Evolutionary conservation across 2,113 vertebrate genomes (phyloP), one percentile per base, ranked within the genome.

Genomic region (Saguinus midas): DNA sequence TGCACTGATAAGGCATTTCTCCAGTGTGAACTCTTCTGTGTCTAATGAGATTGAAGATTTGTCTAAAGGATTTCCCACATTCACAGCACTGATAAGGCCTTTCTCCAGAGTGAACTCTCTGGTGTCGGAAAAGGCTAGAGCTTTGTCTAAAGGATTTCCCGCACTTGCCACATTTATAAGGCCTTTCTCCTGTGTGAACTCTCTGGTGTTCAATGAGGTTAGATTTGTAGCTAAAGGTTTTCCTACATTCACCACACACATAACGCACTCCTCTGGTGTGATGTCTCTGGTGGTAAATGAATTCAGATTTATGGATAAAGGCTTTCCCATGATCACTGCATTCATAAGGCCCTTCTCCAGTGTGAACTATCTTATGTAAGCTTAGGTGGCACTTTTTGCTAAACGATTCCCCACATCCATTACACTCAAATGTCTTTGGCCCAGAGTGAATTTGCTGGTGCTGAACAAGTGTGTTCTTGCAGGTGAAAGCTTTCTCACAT

Each of bases 151-250:
- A 98, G 61, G 75, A 87, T 79, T 98, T 98, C 2, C 96, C 85
- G 50, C 97, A 97, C n/a, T 96, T 72, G 1, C 29, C 78, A 23
- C 97, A 98, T 8, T 96, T 50, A 25, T 95, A 95, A 70, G 90
- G 95, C 17, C 73, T 94, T 73, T 97, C 98, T 80, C 97, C 95
- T 2, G 97, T 96, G 81, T 98, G 97, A 88, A 96, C 94, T 92
- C 96, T 92, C 80, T 85, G 87, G 40, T 97, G 97, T 93, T 91
- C 85, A 1, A 78, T 95, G 23, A 98, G 84, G 21, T 89, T 84
- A 16, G 95, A 97, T 6, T 91, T 96, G 37, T 73, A 94, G 17
- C 83, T 88, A 16, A 98, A 98, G 20, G 81, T 91, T 48, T 97
- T 98, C 17, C 72, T 87, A 75, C 88, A 92, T 50, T 97, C 82